Evolutionary conservation across 2,888 invertebrate genomes (phyloP), one percentile per base, ranked within the genome.

Genomic region (Notodonta ziczac): DNA sequence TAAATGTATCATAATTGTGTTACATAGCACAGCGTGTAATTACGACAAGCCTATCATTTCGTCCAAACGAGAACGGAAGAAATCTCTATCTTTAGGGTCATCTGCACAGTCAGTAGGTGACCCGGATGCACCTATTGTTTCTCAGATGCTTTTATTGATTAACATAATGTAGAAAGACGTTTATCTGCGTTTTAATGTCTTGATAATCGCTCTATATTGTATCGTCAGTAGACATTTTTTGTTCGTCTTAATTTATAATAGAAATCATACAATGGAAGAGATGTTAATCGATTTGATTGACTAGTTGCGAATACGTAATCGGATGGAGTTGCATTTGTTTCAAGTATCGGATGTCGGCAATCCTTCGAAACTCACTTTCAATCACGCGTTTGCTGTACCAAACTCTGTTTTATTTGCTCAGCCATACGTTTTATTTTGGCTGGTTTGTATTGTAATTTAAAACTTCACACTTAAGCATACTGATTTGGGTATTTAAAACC

Each of bases 41-140:
- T 56, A 56, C 56, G 44, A 24, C 24, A 44, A 42, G 56, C 10
- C 65, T 72, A 72, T 75, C 63, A 68, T 63, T 67, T 63, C 60
- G 51, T 56, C 54, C 61, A 75, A 82, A 78, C 74, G 74, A 67
- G 84, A 82, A 71, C 82, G 81, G 81, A 81, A 77, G 74, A 78
- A 62, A 69, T 72, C 57, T 44, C n/a, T 79, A 85, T 85, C 85
- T 74, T 56, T 74, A 80, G 81, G 85, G 82, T 80, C 83, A 84
- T 85, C 85, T 77, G 58, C 35, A 66, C 73, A 77, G 75, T 81
- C 73, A 85, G 77, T 80, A 70, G 77, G 78, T 77, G 80, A 81
- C 78, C 76, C 76, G 74, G 73, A 73, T 65, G 60, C 63, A 60
- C 54, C 76, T 72, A 80, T 83, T 83, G 83, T 83, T 66, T 63